These are phyloP conservation scores for Callipepla squamata DNA, from an alignment of 2,113 vertebrate genomes.

Conservation along the genomic window DNA sequence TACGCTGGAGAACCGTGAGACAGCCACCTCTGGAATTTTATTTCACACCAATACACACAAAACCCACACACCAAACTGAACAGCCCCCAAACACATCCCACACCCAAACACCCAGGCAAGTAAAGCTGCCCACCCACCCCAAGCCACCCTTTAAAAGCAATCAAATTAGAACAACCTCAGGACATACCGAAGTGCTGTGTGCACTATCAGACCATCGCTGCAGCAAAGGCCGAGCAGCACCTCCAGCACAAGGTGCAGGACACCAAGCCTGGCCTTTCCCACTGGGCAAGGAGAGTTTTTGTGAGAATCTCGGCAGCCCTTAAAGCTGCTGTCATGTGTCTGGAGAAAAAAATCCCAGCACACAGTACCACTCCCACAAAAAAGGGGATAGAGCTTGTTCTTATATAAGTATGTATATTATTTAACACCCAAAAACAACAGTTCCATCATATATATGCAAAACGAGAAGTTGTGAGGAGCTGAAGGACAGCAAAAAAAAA, in stretches of 20 bases:
- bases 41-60: not conserved
- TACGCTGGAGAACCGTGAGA: not conserved
- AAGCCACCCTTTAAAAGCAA: not conserved
- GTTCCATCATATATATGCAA: slow-evolving; percentile 17
- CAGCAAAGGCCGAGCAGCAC: not conserved
- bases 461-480: not conserved
- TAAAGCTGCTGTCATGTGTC: not conserved
- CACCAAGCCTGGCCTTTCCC: not conserved
- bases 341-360: not conserved
- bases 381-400: slow-evolving; percentile 18
- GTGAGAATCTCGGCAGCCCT: not conserved
- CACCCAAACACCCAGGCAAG: not conserved
- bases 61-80: not conserved
- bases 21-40: not conserved
- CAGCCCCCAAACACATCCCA: not conserved
- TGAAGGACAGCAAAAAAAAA: not conserved
- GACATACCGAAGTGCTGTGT: rapidly evolving
- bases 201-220: rapidly evolving
- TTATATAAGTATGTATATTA: slow-evolving; percentile 69
- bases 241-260: rapidly evolving
- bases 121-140: not conserved
- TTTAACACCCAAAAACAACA: slow-evolving; percentile 61
- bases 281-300: not conserved
- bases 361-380: slow-evolving; percentile 37
- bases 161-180: rapidly evolving